Evolutionary conservation across 1,140 invertebrate species (phyloP), one percentile per base, ranked within the genome.

Genomic region (Yoshiicerus persimilis): DNA sequence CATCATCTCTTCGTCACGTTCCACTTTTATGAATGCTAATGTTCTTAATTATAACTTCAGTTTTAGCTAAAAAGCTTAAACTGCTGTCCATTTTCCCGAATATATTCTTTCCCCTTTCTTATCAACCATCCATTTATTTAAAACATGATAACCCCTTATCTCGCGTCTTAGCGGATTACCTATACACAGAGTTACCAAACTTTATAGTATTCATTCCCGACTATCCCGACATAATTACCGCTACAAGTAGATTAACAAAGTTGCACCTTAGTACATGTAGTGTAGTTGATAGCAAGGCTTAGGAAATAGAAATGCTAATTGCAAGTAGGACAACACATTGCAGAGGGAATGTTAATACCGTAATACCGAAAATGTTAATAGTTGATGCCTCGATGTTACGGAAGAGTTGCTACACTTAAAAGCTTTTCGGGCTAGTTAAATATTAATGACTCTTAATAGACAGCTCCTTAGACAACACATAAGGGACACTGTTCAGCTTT

Each of bases 301-400:
- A 66, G 20, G 34, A 80, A 80, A 80, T 38, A 38, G 75, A 80
- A 80, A 80, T 80, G 30, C 75, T 80, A 34, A 27, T 70, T 70
- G 64, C 64, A 70, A 80, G 34, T 80, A 80, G 75, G 75, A 80
- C 75, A 70, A 70, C 66, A 70, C 75, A 80, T 80, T 80, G 66
- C 32, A 80, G n/a, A n/a, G 75, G 10, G 75, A 80, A 80, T 80
- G 34, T 80, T 80, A 80, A 80, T 34, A 80, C 34, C 75, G 23
- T 80, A 80, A 80, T 36, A 32, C 75, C 32, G 75, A 80, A 56
- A 80, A 80, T 80, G 75, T 80, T 80, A 80, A 80, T 80, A 80
- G 75, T 80, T 80, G 75, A 80, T 80, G 75, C 47, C 47, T 56
- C 47, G 47, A n/a, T 80, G 27, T 36, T 70, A 70, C 66, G 75